Evolutionary conservation across 2,888 invertebrate species (phyloP).

Genomic region (Macrosoma leucophasiata): DNA sequence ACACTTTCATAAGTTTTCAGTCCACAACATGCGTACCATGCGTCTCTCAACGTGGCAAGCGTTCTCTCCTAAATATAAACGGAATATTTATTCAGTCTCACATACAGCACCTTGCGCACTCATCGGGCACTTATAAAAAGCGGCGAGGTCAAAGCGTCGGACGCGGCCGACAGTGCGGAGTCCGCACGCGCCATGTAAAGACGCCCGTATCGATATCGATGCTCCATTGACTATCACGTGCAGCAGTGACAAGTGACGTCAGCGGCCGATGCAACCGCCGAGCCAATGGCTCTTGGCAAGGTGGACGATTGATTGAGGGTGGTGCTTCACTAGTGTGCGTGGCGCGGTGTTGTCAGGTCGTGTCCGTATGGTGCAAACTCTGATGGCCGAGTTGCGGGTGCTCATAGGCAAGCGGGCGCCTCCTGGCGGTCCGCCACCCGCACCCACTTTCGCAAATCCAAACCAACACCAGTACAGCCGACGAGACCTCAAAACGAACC

Average conservation of each 20-base stretch:
- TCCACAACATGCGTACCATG: constrained; percentile 8
- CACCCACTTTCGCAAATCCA: constrained; percentile 36
- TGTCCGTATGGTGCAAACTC: constrained; percentile 70
- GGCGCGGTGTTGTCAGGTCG: constrained; percentile 53
- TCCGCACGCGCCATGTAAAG: constrained; percentile 64
- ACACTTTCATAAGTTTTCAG: constrained; percentile 4
- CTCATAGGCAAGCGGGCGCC: constrained; percentile 70
- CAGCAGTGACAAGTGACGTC: constrained; percentile 65
- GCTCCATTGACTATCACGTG: constrained; percentile 59
- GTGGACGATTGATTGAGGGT: constrained; percentile 49
- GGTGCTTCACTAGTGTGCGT: constrained; percentile 57
- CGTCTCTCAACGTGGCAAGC: constrained; percentile 37
- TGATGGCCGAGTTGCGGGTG: constrained; percentile 73
- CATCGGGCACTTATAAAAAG: constrained; percentile 72
- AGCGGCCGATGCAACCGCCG: constrained; percentile 53
- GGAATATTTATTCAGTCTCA: constrained; percentile 49
- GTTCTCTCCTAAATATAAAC: constrained; percentile 64
- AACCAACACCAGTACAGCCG: constrained; percentile 60
- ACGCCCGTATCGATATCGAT: constrained; percentile 63
- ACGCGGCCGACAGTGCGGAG: constrained; percentile 58
- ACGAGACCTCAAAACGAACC: constrained; percentile 67
- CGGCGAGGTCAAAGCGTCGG: constrained; percentile 63
- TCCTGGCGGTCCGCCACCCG: constrained; percentile 42
- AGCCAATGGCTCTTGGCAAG: constrained; percentile 70
- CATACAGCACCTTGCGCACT: constrained; percentile 60